Conservation (phyloP, 2,797 vertebrate species). For the Cichlasoma orientale region DNA sequence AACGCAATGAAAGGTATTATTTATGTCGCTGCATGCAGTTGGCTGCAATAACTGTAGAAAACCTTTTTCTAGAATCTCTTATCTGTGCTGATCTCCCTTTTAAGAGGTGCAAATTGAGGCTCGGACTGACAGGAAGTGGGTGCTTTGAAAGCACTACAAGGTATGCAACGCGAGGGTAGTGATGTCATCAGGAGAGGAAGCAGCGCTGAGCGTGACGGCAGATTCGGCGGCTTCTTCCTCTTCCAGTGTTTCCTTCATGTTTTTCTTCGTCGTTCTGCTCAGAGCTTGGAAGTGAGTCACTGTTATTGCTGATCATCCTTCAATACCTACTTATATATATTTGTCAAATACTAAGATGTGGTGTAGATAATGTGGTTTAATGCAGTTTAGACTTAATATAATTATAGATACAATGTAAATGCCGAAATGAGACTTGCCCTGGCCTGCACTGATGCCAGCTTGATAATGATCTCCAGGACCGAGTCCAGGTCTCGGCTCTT, state of each 20-base stretch:
- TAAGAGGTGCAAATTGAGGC: slow-evolving; percentile 39
- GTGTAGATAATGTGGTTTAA: background rate
- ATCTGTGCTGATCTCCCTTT: background rate
- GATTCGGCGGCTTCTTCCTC: slow-evolving; percentile 61
- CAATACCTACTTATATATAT: background rate
- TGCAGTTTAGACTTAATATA: background rate
- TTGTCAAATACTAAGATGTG: background rate
- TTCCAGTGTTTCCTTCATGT: slow-evolving; percentile 50
- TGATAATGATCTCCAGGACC: slow-evolving; percentile 16
- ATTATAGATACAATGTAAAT: slow-evolving; percentile 26
- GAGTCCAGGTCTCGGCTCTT: slow-evolving; percentile 27
- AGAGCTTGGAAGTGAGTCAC: slow-evolving; percentile 22
- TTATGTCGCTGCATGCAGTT: background rate
- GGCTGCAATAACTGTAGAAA: background rate
- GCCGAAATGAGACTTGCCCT: slow-evolving; percentile 13
- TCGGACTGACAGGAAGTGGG: slow-evolving; percentile 60
- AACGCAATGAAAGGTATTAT: background rate
- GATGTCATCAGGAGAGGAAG: slow-evolving; percentile 66
- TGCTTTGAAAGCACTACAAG: slow-evolving; percentile 44
- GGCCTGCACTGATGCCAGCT: slow-evolving; percentile 22
- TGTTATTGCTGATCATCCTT: background rate
- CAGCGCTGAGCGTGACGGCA: slow-evolving; percentile 53
- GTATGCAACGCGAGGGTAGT: slow-evolving; percentile 26
- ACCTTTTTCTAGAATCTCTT: background rate
- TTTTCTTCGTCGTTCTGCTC: slow-evolving; percentile 23